Evolutionary conservation across 2,797 vertebrate genomes (phyloP), one percentile per base, ranked within the genome.

Genomic region (Borostomias antarcticus): DNA sequence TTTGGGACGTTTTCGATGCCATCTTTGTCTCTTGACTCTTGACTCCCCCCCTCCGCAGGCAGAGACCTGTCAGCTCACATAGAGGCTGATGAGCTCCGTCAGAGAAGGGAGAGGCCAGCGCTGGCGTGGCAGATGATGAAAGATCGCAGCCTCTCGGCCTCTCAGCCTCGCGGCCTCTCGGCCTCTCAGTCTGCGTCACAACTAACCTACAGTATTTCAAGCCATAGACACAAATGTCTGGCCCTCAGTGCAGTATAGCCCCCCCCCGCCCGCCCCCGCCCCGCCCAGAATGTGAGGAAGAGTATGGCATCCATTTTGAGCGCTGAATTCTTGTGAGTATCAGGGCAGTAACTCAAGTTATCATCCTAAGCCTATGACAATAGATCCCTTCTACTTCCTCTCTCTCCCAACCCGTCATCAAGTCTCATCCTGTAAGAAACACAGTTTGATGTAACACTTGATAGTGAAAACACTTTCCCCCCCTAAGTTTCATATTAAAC

Each of bases 41-140:
- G 11, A 54, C 13, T 30, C 13, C 19, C n/a, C n/a, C 90, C 89
- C 87, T 92, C 93, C 93, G 86, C 91, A 93, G 93, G 94, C 94
- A 91, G 92, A 93, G 90, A 94, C 88, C 93, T 95, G 94, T 95
- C 94, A 94, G 88, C 90, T 95, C 84, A 88, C 90, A 94, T 95
- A 93, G 93, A 88, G 85, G 89, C 88, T 95, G 94, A 95, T 85
- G 90, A 79, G 89, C 92, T 90, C 89, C 32, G 32, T 8, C 93
- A 94, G 93, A 92, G n/a, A 45, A 32, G 45, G 40, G 5, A 26
- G 25, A 61, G 5, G 28, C 40, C 17, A 15, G 43, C n/a, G 37
- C 28, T 9, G 26, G 19, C 10, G 9, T 7, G 17, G 1, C n/a
- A 17, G 19, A 19, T 25, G 23, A n/a, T 9, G n/a, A n/a, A n/a